Conservation (phyloP, 2,888 invertebrate species). For the Xanthorhoe designata region DNA sequence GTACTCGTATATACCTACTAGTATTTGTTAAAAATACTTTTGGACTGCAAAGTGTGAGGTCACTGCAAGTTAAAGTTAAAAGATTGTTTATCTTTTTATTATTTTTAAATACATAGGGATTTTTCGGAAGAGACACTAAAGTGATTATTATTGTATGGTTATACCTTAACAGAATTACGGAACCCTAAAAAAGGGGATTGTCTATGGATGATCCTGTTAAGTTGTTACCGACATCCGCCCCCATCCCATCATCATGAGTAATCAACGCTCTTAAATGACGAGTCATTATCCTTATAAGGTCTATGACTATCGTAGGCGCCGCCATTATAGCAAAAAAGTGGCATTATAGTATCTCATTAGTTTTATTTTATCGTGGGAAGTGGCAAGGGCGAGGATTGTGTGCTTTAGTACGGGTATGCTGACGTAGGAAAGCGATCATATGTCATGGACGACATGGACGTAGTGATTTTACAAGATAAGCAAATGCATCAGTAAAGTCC, state of each 20-base stretch:
- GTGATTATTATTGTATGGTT: too few species aligned
- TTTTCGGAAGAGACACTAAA: too few species aligned
- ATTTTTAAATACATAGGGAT: too few species aligned
- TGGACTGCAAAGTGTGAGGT: too few species aligned
- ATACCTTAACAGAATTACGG: neutral
- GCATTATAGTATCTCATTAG: slow-evolving; percentile 12
- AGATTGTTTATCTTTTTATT: too few species aligned
- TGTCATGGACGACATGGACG: neutral
- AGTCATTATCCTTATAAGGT: slow-evolving; percentile 13
- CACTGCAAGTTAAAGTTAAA: too few species aligned
- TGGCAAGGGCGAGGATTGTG: slow-evolving; percentile 1
- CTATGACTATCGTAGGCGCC: slow-evolving; percentile 21
- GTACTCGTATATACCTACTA: too few species aligned
- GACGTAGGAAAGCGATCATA: neutral
- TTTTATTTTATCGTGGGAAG: slow-evolving; percentile 28
- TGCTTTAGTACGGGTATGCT: neutral
- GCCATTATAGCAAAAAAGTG: slow-evolving; percentile 14
- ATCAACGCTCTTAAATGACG: slow-evolving; percentile 19
- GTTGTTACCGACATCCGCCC: neutral
- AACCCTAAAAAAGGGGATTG: neutral
- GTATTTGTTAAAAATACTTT: too few species aligned
- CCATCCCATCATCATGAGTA: slow-evolving; percentile 22
- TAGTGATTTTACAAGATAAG: too few species aligned
- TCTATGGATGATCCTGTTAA: slow-evolving; percentile 1
- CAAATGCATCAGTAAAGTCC: too few species aligned